Conservation (phyloP, 1,140 invertebrate genomes). For the Pogonomyrmex barbatus region DNA sequence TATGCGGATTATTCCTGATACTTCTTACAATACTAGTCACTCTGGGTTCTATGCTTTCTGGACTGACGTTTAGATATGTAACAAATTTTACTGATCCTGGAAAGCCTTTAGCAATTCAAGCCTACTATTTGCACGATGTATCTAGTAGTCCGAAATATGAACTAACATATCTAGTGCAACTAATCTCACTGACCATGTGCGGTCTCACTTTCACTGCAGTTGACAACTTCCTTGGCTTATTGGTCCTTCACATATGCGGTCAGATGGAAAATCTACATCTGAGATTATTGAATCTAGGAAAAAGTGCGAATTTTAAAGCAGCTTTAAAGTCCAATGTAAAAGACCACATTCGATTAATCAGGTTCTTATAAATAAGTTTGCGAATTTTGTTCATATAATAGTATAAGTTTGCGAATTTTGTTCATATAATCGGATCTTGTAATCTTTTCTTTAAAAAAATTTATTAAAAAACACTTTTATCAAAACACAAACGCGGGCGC, state of each 20-base stretch:
- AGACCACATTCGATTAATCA: slow-evolving; percentile 31
- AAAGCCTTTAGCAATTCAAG: background rate
- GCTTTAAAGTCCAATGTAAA: background rate
- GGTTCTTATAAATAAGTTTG: slow-evolving; percentile 1
- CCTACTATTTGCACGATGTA: slow-evolving; percentile 4
- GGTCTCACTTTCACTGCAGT: slow-evolving; percentile 12
- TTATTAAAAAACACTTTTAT: background rate
- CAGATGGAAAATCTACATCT: slow-evolving; percentile 35
- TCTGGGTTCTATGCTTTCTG: background rate
- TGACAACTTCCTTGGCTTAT: slow-evolving; percentile 22
- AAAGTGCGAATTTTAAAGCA: background rate
- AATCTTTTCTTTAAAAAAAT: background rate
- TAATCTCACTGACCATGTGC: background rate
- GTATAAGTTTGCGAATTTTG: background rate
- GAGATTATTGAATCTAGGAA: background rate
- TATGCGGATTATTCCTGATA: background rate
- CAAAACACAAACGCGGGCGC: too few species aligned
- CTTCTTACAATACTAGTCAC: background rate
- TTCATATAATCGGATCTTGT: background rate
- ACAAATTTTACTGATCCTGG: background rate
- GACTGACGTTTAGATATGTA: background rate
- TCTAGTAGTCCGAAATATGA: background rate
- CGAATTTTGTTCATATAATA: too few species aligned
- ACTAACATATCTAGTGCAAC: background rate
- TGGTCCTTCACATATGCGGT: slow-evolving; percentile 29